Base-by-base conservation (phyloP, 2,888 invertebrate genomes). In the Nectonema munidae region DNA sequence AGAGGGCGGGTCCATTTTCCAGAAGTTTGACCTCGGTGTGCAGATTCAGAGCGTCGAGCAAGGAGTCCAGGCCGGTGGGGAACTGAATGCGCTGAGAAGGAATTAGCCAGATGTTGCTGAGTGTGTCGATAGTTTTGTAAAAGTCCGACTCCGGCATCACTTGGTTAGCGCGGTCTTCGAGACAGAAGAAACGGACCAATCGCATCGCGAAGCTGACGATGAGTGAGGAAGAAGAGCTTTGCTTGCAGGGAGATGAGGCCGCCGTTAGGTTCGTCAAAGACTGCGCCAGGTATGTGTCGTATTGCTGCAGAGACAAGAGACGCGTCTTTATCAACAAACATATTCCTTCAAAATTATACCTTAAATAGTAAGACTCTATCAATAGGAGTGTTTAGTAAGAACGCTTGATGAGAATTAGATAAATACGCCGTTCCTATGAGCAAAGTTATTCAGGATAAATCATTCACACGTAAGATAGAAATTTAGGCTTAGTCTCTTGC, bases 191-290 rank as follows among this genome's bases (percentile, higher is more conserved):
- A 54, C 54, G 77, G 2, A 81, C 68, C 15, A 86, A 59, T 48
- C 79, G 76, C 68, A 77, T 81, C 11, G 76, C 73, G 52, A 81
- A 79, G 3, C 67, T 66, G 1, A 77, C n/a, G n/a, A n/a, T 32
- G 9, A 32, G 16, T n/a, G n/a, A n/a, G n/a, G n/a, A n/a, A n/a
- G n/a, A n/a, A n/a, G n/a, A n/a, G n/a, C n/a, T n/a, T n/a, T n/a
- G n/a, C n/a, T n/a, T n/a, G n/a, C n/a, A n/a, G n/a, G n/a, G n/a
- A n/a, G n/a, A n/a, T n/a, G n/a, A n/a, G n/a, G n/a, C n/a, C n/a
- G n/a, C n/a, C n/a, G n/a, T n/a, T n/a, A n/a, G n/a, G n/a, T n/a
- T n/a, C n/a, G n/a, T n/a, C n/a, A n/a, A n/a, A 39, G 44, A 38
- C 47, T 71, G 69, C 1, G 76, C 70, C 20, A 83, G 55, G 36